These are phyloP conservation scores for Chrysodeixis includens DNA, from an alignment of 2,888 invertebrate species.

Conservation along the genomic window DNA sequence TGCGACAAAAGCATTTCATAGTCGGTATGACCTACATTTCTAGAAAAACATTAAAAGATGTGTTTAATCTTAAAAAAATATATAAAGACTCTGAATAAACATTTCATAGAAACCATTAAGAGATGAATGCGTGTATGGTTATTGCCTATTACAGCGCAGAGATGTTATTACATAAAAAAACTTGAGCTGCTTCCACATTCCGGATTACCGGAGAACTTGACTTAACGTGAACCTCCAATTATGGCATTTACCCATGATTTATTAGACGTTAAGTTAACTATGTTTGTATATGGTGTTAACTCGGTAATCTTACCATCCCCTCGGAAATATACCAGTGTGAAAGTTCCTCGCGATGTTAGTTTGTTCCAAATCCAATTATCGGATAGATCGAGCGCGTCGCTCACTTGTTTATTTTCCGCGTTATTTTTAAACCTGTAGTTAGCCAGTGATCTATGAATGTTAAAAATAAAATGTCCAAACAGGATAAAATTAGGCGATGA, in stretches of 20 bases:
- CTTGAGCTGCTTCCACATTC: slow-evolving; percentile 47
- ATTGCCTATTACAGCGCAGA: slow-evolving; percentile 34
- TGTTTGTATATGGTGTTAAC: slow-evolving; percentile 53
- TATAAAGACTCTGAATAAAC: slow-evolving; percentile 24
- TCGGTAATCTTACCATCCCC: slow-evolving; percentile 53
- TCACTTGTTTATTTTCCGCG: slow-evolving; percentile 36
- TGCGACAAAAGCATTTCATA: not conserved
- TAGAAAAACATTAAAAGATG: not conserved
- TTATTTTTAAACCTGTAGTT: slow-evolving; percentile 50
- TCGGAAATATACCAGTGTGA: slow-evolving; percentile 49
- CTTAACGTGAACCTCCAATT: slow-evolving; percentile 53
- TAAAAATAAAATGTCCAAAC: slow-evolving; percentile 54
- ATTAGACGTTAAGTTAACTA: slow-evolving; percentile 37
- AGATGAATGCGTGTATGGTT: slow-evolving; percentile 30
- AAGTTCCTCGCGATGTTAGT: slow-evolving; percentile 54
- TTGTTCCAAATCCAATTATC: slow-evolving; percentile 67
- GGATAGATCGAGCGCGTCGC: slow-evolving; percentile 30
- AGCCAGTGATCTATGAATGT: slow-evolving; percentile 44
- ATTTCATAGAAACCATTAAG: slow-evolving; percentile 16
- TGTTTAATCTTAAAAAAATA: too few species aligned
- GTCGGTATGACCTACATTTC: not conserved
- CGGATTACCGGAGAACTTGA: slow-evolving; percentile 37
- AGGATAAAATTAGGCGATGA: slow-evolving; percentile 36
- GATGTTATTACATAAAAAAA: slow-evolving; percentile 39
- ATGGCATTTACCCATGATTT: slow-evolving; percentile 55